These are phyloP conservation scores for Oligia fasciuncula DNA, from an alignment of 2,888 invertebrate species.

Conservation along the genomic window DNA sequence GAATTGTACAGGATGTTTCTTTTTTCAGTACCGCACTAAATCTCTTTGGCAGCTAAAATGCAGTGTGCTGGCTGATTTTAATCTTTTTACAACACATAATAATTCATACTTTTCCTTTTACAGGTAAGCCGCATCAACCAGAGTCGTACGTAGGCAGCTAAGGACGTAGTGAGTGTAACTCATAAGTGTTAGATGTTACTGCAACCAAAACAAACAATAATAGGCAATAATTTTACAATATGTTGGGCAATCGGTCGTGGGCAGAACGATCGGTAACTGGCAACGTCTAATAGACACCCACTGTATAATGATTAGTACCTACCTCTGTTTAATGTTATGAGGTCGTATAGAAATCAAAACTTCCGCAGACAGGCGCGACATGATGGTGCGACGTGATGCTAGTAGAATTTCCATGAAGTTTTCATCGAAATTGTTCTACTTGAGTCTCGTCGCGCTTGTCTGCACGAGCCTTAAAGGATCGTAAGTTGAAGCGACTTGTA, in stretches of 20 bases:
- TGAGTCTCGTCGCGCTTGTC: background rate
- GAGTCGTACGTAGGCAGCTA: conserved; percentile 28
- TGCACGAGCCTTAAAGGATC: background rate
- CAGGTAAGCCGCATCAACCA: conserved; percentile 52
- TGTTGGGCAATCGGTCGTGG: conserved; percentile 66
- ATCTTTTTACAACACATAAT: conserved; percentile 2
- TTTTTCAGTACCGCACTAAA: background rate
- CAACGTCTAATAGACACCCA: conserved; percentile 73
- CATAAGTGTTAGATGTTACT: conserved; percentile 34
- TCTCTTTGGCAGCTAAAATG: background rate
- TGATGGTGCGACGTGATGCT: background rate
- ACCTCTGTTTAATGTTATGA: conserved; percentile 36
- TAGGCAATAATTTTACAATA: conserved; percentile 53
- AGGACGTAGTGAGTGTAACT: conserved; percentile 36
- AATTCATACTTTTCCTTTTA: conserved; percentile 33
- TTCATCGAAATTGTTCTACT: background rate
- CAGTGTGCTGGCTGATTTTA: background rate
- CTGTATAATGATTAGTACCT: conserved; percentile 49
- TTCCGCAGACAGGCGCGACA: too few relatives aligned
- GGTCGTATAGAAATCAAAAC: conserved; percentile 41
- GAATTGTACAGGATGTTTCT: background rate
- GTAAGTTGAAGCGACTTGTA: background rate
- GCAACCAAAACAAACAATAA: conserved; percentile 59
- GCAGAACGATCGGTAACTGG: conserved; percentile 62
- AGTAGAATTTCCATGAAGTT: background rate